Evolutionary conservation across 2,113 vertebrate genomes (phyloP).

Genomic region (Sula dactylatra): DNA sequence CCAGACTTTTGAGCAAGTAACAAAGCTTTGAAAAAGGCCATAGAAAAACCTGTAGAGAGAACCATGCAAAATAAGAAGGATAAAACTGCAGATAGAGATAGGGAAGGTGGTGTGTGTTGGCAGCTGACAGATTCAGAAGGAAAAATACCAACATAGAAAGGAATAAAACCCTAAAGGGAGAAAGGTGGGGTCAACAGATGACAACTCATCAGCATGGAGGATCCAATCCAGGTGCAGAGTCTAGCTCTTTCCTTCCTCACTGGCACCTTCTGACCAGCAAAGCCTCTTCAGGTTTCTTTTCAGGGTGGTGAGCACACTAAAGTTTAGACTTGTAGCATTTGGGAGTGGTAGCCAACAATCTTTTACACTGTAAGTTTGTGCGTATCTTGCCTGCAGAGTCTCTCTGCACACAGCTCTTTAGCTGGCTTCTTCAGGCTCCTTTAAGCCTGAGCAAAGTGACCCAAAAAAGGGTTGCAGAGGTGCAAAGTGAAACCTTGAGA

Average conservation of each 20-base stretch:
- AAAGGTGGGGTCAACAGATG: background rate
- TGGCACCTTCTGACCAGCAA: background rate
- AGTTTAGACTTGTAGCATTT: background rate
- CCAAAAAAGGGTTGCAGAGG: background rate
- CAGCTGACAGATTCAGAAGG: background rate
- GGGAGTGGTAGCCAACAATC: background rate
- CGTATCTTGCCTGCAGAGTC: background rate
- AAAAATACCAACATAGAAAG: background rate
- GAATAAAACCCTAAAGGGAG: background rate
- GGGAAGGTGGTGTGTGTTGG: background rate
- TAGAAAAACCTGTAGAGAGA: background rate
- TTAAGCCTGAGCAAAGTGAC: background rate
- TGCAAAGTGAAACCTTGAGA: background rate
- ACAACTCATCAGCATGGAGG: background rate
- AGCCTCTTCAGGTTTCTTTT: background rate
- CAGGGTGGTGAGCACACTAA: background rate
- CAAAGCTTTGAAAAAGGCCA: background rate
- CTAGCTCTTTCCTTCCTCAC: background rate
- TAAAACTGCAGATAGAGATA: background rate
- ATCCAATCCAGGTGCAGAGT: background rate
- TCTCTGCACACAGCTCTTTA: background rate
- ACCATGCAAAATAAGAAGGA: background rate
- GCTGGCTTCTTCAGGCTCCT: background rate
- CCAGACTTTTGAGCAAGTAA: background rate
- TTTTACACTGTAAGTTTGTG: background rate